Base-by-base conservation (phyloP, 2,113 vertebrate genomes). In the Clarias macrocephalus region DNA sequence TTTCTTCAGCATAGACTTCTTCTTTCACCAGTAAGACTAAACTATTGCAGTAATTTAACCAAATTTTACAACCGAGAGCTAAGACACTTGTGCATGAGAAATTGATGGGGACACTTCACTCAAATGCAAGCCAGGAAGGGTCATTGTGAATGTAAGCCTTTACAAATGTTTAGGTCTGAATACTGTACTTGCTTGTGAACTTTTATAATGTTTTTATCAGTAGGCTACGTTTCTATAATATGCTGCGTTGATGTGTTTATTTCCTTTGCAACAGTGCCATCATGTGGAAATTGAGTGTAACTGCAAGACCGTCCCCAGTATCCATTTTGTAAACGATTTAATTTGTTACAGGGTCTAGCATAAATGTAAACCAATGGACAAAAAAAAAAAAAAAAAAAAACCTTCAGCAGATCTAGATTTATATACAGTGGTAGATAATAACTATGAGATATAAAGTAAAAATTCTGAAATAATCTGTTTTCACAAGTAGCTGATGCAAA, bases 241-340 rank as follows among this genome's bases (percentile, higher is more conserved):
- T 28, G 25, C 60, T 9, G 11, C 1, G 33, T 66, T 28, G 25
- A 33, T 57, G 1, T 57, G 52, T 79, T 82, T 11, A 86, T 86
- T 83, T 82, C 77, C 70, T 85, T 85, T 54, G 84, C 73, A 90
- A 88, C 73, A 85, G 73, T 66, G 89, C 84, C 89, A 86, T 88
- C 87, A 80, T 75, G 87, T 86, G 89, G 84, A 28, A 18, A 70
- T 56, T 21, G 10, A 28, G 83, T 84, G 68, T 63, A 11, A n/a
- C 16, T 73, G 25, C 66, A 86, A 66, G 63, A 85, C 81, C 3
- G 73, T 18, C 57, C 16, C 57, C 52, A 72, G 9, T 87, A 73
- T 13, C 12, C 2, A 48, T 82, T 48, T 63, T 63, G 9, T 56
- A 0, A 54, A 30, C 23, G 25, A 42, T 37, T 33, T 72, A 9